Evolutionary conservation across 1,140 invertebrate species (phyloP), one percentile per base, ranked within the genome.

Genomic region (Nasonia vitripennis): DNA sequence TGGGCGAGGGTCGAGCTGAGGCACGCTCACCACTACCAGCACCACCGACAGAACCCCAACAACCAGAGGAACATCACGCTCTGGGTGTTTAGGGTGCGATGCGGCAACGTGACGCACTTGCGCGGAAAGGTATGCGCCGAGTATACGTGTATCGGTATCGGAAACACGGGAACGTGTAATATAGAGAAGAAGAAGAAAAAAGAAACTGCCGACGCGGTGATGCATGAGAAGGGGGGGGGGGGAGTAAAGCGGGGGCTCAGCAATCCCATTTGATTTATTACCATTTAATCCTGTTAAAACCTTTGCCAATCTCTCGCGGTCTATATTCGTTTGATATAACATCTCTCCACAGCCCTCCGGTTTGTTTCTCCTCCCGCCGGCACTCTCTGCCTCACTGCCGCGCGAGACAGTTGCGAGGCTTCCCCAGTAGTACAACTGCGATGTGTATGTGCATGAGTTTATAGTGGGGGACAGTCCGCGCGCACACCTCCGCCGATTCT

Each of bases 1-100:
- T 97, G 97, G 96, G 95, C 97, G 41, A 94, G 95, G 89, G 95
- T 97, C 31, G 95, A 96, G 88, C 92, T 95, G 68, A 94, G 94
- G 81, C 93, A 94, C 75, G 89, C 91, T 41, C 92, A 94, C 91
- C 91, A 91, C 86, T 93, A 93, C 90, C 91, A 94, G 88, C 90
- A 92, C 91, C 91, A 94, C 89, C 91, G 92, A 79, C 89, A 92
- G 89, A 90, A 91, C 89, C 88, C 89, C 68, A 90, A 88, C 91
- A 88, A 92, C 86, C 92, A 93, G 86, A 91, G 93, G 87, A 95
- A 95, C 89, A 93, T 96, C 87, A 96, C 95, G 17, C 93, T 96
- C 3, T 96, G 95, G 94, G 95, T 95, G 31, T 96, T 96, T 91
- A 94, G 94, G 75, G 95, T 96, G 27, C 92, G 90, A 41, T 93